Percentiles rank a stretch among this genome's conserved stretches.
phyloP scores from a whole-genome alignment of 2,888 invertebrate genomes.

The Pinctada fucata region DNA sequence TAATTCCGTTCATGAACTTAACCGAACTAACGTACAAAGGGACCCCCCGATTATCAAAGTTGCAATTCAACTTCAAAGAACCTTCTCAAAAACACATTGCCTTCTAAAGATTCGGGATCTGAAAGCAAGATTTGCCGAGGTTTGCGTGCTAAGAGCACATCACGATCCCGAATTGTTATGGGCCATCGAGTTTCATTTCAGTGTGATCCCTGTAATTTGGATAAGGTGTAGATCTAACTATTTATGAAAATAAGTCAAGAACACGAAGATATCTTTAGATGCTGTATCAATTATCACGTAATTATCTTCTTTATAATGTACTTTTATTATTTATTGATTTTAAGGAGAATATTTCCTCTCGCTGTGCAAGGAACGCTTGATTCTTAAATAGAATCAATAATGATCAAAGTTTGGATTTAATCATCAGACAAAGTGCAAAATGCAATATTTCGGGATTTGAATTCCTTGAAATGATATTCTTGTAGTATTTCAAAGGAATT shows the following conservation, averaged over 20 bases:
- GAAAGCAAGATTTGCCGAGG: background rate
- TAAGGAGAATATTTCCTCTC: no score
- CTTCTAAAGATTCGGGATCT: background rate
- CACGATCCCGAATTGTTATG: background rate
- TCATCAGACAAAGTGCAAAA: no score
- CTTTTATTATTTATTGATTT: no score
- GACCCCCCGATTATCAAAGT: background rate
- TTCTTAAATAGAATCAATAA: no score
- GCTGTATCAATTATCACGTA: background rate
- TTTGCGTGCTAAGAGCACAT: background rate
- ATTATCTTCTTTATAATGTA: background rate
- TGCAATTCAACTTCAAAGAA: background rate
- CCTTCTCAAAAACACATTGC: background rate
- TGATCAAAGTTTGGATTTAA: no score
- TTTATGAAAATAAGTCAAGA: no score
- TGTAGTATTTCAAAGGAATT: no score
- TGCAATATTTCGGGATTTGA: no score
- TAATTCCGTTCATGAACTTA: background rate
- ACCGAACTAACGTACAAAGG: background rate
- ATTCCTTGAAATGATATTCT: no score
- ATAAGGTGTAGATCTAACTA: background rate
- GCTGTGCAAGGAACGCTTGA: no score
- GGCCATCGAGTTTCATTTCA: background rate
- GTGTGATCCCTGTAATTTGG: background rate
- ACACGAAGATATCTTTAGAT: background rate